These are phyloP conservation scores for Paralichthys olivaceus DNA, from an alignment of 2,113 vertebrate species.

Conservation along the genomic window DNA sequence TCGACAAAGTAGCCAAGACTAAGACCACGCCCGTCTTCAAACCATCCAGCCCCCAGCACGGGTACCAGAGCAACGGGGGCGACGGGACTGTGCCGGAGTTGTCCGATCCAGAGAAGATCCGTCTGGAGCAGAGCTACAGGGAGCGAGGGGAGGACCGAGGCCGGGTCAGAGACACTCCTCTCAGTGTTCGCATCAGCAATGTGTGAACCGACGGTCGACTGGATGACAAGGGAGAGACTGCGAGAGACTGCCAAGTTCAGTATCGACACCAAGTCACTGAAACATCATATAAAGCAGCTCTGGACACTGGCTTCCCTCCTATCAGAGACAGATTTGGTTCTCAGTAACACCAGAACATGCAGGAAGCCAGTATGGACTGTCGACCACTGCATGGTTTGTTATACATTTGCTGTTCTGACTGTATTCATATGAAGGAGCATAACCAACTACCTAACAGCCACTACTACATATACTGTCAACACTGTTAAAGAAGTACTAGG, in stretches of 20 bases:
- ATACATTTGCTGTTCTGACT: constrained; percentile 10
- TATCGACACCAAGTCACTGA: neutral
- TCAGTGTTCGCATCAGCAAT: constrained; percentile 95
- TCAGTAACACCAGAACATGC: constrained; percentile 1
- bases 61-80: constrained; percentile 70
- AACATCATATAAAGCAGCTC: constrained; percentile 1
- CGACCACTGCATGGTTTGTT: constrained; percentile 1
- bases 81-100: constrained; percentile 60
- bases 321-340: neutral
- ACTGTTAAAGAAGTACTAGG: constrained; percentile 5
- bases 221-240: neutral
- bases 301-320: neutral
- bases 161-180: constrained; percentile 81
- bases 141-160: constrained; percentile 72
- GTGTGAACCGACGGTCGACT: constrained; percentile 69
- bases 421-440: neutral
- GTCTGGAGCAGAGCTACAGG: constrained; percentile 88
- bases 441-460: constrained; percentile 12
- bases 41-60: constrained; percentile 70
- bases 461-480: neutral
- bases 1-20: constrained; percentile 93
- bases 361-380: neutral
- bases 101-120: constrained; percentile 88
- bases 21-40: constrained; percentile 80
- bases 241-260: neutral